Conservation (phyloP, 35 echinoderm and acorn worm species). For the Antedon bifida region DNA sequence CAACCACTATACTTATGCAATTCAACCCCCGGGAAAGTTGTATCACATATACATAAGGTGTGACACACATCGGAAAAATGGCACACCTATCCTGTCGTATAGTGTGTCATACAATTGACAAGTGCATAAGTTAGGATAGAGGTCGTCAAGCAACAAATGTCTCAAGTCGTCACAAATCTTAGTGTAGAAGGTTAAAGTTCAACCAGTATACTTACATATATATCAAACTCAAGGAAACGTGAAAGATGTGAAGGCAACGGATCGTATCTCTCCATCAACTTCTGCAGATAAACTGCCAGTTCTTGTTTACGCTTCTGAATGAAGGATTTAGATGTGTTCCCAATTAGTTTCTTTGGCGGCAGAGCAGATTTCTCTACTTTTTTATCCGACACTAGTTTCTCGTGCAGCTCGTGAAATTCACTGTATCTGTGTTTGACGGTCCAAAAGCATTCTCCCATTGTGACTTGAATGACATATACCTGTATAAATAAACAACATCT, state of each 20-base stretch:
- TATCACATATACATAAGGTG: no score
- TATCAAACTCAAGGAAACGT: conserved; percentile 89
- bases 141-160: neutral
- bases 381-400: conserved; percentile 38
- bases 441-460: conserved; percentile 62
- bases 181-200: neutral
- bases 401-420: conserved; percentile 82
- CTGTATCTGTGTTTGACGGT: conserved; percentile 87
- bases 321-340: conserved; percentile 78
- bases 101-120: no score
- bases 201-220: conserved; percentile 60
- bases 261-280: conserved; percentile 32
- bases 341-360: conserved; percentile 77
- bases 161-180: neutral
- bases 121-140: no score
- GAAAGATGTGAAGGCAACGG: conserved; percentile 43
- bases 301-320: conserved; percentile 73
- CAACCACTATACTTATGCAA: conserved; percentile 48
- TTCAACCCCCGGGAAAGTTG: conserved; percentile 81
- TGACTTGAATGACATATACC: conserved; percentile 76
- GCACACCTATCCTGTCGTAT: no score
- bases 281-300: conserved; percentile 61
- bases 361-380: conserved; percentile 37
- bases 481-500: conserved; percentile 11
- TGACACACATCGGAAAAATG: no score